Evolutionary conservation across 2,797 vertebrate species (phyloP).

Genomic region (Numenius phaeopus): DNA sequence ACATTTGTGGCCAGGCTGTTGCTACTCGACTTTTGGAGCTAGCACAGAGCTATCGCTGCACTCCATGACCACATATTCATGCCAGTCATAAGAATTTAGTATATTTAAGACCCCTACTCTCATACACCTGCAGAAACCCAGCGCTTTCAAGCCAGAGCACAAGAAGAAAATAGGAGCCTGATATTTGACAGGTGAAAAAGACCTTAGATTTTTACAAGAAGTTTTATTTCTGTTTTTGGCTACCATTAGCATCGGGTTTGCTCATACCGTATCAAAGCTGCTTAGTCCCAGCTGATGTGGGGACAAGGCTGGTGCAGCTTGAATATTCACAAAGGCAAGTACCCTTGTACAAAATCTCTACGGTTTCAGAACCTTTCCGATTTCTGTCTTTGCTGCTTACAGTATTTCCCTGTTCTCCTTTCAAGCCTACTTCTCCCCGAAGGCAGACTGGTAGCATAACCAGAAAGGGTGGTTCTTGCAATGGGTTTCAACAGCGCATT

Average conservation of each 20-base stretch:
- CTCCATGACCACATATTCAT: background rate
- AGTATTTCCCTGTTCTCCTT: background rate
- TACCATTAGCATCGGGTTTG: accelerated
- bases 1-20: background rate
- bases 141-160: background rate
- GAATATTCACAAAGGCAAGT: background rate
- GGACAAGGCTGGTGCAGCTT: background rate
- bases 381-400: background rate
- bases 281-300: background rate
- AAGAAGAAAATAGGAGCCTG: background rate
- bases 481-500: slow-evolving; percentile 18
- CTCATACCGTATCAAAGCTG: background rate
- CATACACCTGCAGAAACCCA: background rate
- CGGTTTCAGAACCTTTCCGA: background rate
- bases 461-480: background rate
- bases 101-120: background rate
- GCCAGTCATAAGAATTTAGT: background rate
- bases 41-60: background rate
- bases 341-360: background rate
- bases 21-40: background rate
- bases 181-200: background rate
- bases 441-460: background rate
- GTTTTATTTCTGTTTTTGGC: background rate
- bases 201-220: background rate
- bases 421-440: background rate